Percentiles rank a stretch among this genome's conserved stretches.
These are phyloP conservation scores for Agrochola circellaris DNA, from an alignment of 2,888 invertebrate genomes.

Conservation along the genomic window DNA sequence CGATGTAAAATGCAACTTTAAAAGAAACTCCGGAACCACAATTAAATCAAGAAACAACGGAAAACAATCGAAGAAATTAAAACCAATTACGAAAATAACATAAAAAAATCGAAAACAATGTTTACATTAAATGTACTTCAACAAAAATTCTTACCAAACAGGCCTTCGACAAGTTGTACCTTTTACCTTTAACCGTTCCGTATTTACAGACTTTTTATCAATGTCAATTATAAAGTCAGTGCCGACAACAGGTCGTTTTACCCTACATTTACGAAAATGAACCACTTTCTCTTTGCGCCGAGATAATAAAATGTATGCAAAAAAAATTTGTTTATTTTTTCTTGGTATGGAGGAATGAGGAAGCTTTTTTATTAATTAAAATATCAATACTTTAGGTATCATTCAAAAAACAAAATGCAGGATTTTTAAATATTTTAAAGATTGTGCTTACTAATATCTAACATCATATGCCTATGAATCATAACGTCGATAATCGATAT, in stretches of 20 bases:
- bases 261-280: conserved; percentile 64
- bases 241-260: conserved; percentile 72
- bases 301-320: conserved; percentile 41
- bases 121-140: conserved; percentile 48
- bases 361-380: conserved; percentile 6
- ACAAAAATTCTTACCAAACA: conserved; percentile 58
- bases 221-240: conserved; percentile 81
- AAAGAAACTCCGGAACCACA: neutral
- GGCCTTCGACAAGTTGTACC: conserved; percentile 60
- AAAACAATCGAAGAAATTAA: conserved; percentile 21
- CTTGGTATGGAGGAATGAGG: neutral
- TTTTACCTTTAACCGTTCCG: conserved; percentile 71
- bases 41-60: neutral
- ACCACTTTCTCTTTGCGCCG: conserved; percentile 75
- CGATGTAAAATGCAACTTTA: neutral
- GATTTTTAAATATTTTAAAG: too few species aligned
- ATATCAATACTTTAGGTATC: too few species aligned
- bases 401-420: too few species aligned
- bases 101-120: conserved; percentile 29
- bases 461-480: too few species aligned
- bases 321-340: conserved; percentile 42
- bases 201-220: conserved; percentile 74
- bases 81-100: neutral
- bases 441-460: too few species aligned
- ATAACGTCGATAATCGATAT: too few species aligned